phyloP scores from a whole-genome alignment of 2,113 vertebrate genomes.

The Coreoperca whiteheadi region DNA sequence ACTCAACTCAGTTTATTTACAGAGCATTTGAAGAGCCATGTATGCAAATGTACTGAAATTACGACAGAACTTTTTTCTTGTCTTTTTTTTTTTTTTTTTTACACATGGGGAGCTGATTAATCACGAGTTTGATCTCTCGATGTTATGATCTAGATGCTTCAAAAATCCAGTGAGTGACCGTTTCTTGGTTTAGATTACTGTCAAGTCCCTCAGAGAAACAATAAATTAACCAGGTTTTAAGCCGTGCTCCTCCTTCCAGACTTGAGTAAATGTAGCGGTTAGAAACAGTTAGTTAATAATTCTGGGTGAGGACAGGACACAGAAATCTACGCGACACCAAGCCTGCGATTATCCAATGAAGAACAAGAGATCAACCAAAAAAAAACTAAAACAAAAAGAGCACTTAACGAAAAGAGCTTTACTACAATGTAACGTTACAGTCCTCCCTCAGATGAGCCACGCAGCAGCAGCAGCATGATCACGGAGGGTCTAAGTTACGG shows the following conservation, averaged over 20 bases:
- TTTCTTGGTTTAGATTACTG: conserved; percentile 42
- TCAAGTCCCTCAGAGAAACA: conserved; percentile 52
- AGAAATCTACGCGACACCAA: conserved; percentile 54
- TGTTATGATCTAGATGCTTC: conserved; percentile 50
- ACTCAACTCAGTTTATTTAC: conserved; percentile 82
- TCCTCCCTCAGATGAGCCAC: conserved; percentile 48
- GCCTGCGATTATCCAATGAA: conserved; percentile 36
- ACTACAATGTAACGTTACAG: conserved; percentile 60
- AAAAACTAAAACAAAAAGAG: not conserved
- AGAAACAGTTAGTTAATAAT: conserved; percentile 51
- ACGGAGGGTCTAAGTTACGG: conserved; percentile 10
- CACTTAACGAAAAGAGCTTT: conserved; percentile 59
- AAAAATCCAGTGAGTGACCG: conserved; percentile 61
- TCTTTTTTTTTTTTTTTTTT: conserved; percentile 9
- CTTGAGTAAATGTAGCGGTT: conserved; percentile 55
- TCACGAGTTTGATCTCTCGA: conserved; percentile 53
- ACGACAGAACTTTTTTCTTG: conserved; percentile 57
- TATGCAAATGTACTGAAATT: conserved; percentile 73
- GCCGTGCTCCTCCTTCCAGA: conserved; percentile 36
- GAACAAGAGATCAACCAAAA: conserved; percentile 16
- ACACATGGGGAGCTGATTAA: conserved; percentile 64
- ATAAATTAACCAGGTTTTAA: conserved; percentile 66
- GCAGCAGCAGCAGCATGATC: conserved; percentile 50
- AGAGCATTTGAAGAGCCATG: conserved; percentile 77
- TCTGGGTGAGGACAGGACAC: conserved; percentile 41